These are phyloP conservation scores for Mugil cephalus DNA, from an alignment of 2,113 vertebrate genomes.

Conservation along the genomic window DNA sequence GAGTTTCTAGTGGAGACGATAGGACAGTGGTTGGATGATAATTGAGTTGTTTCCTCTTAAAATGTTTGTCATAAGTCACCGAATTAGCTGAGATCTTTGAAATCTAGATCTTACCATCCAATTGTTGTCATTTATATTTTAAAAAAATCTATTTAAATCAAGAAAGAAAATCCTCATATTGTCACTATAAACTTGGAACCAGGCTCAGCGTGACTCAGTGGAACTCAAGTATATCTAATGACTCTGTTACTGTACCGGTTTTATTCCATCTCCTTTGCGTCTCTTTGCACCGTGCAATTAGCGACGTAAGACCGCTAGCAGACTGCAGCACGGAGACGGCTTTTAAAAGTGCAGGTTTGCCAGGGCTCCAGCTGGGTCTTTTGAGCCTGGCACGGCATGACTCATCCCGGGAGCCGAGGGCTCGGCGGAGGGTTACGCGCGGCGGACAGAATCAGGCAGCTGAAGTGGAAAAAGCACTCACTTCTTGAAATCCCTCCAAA, in stretches of 20 bases:
- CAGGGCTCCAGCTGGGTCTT: slow-evolving; percentile 14
- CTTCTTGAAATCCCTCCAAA: slow-evolving; percentile 40
- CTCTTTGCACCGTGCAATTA: not conserved
- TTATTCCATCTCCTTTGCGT: not conserved
- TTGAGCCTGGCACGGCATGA: slow-evolving; percentile 25
- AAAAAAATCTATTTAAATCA: no score
- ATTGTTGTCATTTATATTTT: no score
- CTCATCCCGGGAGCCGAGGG: slow-evolving; percentile 23
- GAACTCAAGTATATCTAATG: not conserved
- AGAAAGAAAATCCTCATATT: not conserved
- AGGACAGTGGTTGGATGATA: not conserved
- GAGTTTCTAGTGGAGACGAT: slow-evolving; percentile 21
- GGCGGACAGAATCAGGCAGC: slow-evolving; percentile 30
- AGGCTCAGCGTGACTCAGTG: not conserved
- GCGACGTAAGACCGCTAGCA: not conserved
- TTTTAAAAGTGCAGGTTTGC: slow-evolving; percentile 9
- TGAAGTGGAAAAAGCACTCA: slow-evolving; percentile 49
- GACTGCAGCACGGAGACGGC: not conserved
- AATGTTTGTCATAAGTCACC: no score
- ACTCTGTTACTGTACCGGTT: not conserved
- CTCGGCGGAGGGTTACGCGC: slow-evolving; percentile 31
- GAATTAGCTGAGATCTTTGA: no score
- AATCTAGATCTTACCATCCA: no score
- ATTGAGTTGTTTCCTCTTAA: no score
- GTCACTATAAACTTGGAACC: not conserved